Evolutionary conservation across 2,888 invertebrate genomes (phyloP).

Genomic region (Malthinus seriepunctatus): DNA sequence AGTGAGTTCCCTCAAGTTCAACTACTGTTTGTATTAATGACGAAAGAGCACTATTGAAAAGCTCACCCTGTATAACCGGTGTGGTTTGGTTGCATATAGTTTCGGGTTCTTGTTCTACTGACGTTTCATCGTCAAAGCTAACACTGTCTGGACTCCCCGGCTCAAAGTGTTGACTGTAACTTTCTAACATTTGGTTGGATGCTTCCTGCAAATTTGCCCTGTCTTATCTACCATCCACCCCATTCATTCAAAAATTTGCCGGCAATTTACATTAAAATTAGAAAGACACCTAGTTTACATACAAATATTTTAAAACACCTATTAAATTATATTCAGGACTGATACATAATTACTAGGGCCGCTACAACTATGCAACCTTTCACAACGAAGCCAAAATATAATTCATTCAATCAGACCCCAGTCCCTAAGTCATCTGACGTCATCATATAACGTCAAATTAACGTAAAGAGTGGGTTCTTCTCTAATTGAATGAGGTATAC

Average conservation of each 20-base stretch:
- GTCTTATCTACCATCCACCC: conserved; percentile 37
- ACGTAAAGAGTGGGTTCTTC: too few relatives aligned
- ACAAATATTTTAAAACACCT: neutral
- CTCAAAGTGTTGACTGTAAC: conserved; percentile 48
- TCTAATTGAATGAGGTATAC: too few relatives aligned
- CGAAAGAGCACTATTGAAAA: conserved; percentile 40
- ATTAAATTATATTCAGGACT: neutral
- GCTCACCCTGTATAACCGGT: conserved; percentile 51
- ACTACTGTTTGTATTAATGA: conserved; percentile 21
- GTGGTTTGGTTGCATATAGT: conserved; percentile 45
- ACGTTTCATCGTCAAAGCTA: conserved; percentile 49
- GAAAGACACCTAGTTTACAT: neutral
- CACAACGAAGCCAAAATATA: too few relatives aligned
- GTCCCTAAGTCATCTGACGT: too few relatives aligned
- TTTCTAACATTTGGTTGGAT: conserved; percentile 55
- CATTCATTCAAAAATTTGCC: conserved; percentile 16
- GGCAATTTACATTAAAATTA: conserved; percentile 18
- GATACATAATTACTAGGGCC: neutral
- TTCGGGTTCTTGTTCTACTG: conserved; percentile 44
- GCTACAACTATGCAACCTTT: neutral
- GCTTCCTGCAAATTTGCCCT: conserved; percentile 54
- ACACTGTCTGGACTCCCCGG: conserved; percentile 49
- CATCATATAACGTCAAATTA: too few relatives aligned
- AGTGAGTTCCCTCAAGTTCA: conserved; percentile 14
- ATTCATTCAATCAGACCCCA: too few relatives aligned